Conservation (phyloP, 2,888 invertebrate genomes). For the Torymus tubicola region DNA sequence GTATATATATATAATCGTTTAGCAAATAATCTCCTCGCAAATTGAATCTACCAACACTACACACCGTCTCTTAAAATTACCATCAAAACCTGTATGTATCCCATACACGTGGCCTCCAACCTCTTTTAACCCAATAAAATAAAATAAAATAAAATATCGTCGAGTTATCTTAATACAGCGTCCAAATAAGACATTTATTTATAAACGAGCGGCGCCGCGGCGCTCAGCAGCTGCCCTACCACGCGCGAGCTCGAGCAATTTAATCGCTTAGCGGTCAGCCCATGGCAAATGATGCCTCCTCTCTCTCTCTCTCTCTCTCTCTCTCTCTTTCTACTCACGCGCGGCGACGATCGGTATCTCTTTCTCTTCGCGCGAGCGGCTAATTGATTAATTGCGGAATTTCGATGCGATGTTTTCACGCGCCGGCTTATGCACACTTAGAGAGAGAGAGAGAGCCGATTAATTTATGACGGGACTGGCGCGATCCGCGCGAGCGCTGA, state of each 20-base stretch:
- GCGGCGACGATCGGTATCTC: constrained; percentile 42
- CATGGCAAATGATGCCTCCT: constrained; percentile 25
- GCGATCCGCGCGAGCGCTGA: constrained; percentile 39
- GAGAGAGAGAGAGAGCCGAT: constrained; percentile 19
- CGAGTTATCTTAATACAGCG: not conserved
- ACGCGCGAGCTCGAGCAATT: not conserved
- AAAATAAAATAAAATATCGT: too few relatives aligned
- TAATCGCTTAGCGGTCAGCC: constrained; percentile 27
- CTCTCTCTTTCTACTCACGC: not conserved
- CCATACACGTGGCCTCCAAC: too few relatives aligned
- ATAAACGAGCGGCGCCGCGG: constrained; percentile 9
- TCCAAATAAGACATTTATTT: constrained; percentile 5
- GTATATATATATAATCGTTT: too few relatives aligned
- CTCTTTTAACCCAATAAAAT: too few relatives aligned
- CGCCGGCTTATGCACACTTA: not conserved
- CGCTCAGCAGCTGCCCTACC: not conserved
- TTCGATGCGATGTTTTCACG: constrained; percentile 2
- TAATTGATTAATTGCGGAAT: constrained; percentile 59
- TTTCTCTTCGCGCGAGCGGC: constrained; percentile 1
- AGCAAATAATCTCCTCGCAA: too few relatives aligned
- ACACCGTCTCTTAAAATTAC: too few relatives aligned
- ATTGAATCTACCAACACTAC: too few relatives aligned
- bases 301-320: not conserved
- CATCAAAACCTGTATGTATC: too few relatives aligned
- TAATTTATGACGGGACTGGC: constrained; percentile 46